These are phyloP conservation scores for Cairina moschata DNA, from an alignment of 2,113 vertebrate genomes.

Conservation along the genomic window DNA sequence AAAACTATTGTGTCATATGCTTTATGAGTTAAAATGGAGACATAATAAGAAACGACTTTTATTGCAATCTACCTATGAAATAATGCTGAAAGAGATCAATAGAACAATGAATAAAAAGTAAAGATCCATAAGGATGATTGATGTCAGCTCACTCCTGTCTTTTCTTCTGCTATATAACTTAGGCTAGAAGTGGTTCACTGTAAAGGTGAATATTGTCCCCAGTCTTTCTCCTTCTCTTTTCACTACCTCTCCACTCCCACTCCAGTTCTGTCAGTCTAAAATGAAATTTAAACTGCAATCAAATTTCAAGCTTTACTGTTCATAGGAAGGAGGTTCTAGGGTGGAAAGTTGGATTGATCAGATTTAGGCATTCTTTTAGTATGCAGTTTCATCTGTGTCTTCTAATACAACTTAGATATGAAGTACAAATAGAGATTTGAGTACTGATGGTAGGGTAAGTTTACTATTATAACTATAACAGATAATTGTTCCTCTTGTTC, in stretches of 20 bases:
- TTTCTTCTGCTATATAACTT: neutral
- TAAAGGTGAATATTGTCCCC: neutral
- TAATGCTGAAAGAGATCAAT: constrained; percentile 55
- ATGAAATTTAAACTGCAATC: neutral
- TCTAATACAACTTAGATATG: neutral
- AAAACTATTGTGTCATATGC: neutral
- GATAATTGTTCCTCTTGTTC: neutral
- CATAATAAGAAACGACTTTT: constrained; percentile 60
- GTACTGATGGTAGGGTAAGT: neutral
- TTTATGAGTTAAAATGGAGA: constrained; percentile 48
- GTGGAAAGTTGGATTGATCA: neutral
- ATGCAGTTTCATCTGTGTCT: neutral
- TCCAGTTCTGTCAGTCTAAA: neutral
- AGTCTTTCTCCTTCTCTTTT: neutral
- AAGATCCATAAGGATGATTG: constrained; percentile 43
- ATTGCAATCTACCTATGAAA: constrained; percentile 23
- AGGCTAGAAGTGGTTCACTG: neutral
- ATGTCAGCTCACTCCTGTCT: constrained; percentile 1
- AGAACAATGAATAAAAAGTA: constrained; percentile 55
- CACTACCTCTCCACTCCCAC: accelerated
- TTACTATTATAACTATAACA: neutral
- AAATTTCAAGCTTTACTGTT: neutral
- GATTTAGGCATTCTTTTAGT: neutral
- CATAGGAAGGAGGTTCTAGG: neutral
- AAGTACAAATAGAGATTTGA: neutral